A percentile compares a stretch with the other conserved stretches of the same genome.
Conservation (phyloP, 2,797 vertebrate species). For the Enteromius trimaculatus region DNA sequence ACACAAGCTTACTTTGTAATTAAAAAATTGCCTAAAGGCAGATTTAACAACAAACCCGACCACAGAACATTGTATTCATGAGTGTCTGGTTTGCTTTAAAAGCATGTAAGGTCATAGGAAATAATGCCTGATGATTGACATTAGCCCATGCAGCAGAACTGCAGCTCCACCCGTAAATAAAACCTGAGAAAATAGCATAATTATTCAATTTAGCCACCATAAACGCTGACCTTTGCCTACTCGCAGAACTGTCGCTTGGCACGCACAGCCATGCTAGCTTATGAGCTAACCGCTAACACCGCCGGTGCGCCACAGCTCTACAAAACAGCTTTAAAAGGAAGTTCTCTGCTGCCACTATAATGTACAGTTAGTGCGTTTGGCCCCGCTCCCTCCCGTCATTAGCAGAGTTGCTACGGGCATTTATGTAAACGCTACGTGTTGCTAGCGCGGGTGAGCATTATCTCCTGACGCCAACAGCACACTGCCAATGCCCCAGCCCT, state of each 20-base stretch:
- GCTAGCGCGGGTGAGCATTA: slow-evolving; percentile 26
- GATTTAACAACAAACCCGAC: background rate
- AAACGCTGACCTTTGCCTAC: slow-evolving; percentile 43
- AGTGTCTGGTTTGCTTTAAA: slow-evolving; percentile 23
- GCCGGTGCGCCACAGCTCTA: slow-evolving; percentile 1
- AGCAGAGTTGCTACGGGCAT: slow-evolving; percentile 36
- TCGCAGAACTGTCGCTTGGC: slow-evolving; percentile 21
- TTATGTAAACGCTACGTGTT: slow-evolving; percentile 19
- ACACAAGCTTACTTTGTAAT: background rate
- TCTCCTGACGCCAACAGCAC: slow-evolving; percentile 1
- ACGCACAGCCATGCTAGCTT: slow-evolving; percentile 30
- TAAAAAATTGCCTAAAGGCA: background rate
- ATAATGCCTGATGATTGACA: slow-evolving; percentile 32
- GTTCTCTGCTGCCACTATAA: slow-evolving; percentile 15
- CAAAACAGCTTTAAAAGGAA: slow-evolving; percentile 30
- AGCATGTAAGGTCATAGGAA: background rate
- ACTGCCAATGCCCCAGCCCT: background rate
- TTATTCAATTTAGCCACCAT: slow-evolving; percentile 32
- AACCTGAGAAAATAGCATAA: background rate
- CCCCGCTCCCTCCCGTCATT: background rate
- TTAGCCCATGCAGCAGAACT: slow-evolving; percentile 13
- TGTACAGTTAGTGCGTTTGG: slow-evolving; percentile 25
- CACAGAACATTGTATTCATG: background rate
- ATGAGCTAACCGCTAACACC: slow-evolving; percentile 35
- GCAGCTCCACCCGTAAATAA: slow-evolving; percentile 31